Percentiles rank a stretch among this genome's conserved stretches.
Conservation (phyloP, 2,797 vertebrate genomes). For the Hydrocynus forskahlii region DNA sequence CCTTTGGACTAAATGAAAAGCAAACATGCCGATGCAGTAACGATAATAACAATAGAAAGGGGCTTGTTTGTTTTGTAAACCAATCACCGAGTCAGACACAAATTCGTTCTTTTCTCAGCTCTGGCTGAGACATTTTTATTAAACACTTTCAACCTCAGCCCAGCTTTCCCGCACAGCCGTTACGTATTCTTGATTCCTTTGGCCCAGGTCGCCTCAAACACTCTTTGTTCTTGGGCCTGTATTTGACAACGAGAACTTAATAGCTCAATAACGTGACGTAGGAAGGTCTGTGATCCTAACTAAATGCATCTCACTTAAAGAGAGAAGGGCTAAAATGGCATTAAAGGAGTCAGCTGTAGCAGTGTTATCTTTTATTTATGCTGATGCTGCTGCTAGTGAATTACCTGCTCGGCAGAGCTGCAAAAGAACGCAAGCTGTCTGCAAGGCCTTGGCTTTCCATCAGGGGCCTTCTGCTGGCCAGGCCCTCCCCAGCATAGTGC, state of each 20-base stretch:
- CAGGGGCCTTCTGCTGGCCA: slow-evolving; percentile 60
- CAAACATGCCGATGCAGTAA: slow-evolving; percentile 56
- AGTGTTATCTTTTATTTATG: slow-evolving; percentile 82
- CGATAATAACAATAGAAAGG: slow-evolving; percentile 50
- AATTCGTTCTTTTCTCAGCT: slow-evolving; percentile 46
- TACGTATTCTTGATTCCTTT: slow-evolving; percentile 52
- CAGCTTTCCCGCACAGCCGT: slow-evolving; percentile 39
- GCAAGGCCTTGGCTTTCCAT: slow-evolving; percentile 71
- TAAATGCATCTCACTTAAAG: slow-evolving; percentile 65
- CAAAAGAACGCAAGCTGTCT: slow-evolving; percentile 75
- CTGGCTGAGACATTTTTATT: slow-evolving; percentile 53
- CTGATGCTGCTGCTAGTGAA: slow-evolving; percentile 75
- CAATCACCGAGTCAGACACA: slow-evolving; percentile 56
- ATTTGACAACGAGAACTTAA: slow-evolving; percentile 55
- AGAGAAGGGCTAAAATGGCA: slow-evolving; percentile 72
- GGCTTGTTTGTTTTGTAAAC: slow-evolving; percentile 57
- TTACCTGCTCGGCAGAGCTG: slow-evolving; percentile 81
- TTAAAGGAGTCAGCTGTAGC: slow-evolving; percentile 76
- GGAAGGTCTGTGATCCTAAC: slow-evolving; percentile 54
- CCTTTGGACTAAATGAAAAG: slow-evolving; percentile 61
- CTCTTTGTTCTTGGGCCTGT: slow-evolving; percentile 52
- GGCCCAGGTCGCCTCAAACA: slow-evolving; percentile 63
- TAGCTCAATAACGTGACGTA: slow-evolving; percentile 19
- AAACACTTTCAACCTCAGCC: slow-evolving; percentile 48
- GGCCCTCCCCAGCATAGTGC: slow-evolving; percentile 59